Base-by-base conservation (phyloP, 2,113 vertebrate species). In the Phycodurus eques region DNA sequence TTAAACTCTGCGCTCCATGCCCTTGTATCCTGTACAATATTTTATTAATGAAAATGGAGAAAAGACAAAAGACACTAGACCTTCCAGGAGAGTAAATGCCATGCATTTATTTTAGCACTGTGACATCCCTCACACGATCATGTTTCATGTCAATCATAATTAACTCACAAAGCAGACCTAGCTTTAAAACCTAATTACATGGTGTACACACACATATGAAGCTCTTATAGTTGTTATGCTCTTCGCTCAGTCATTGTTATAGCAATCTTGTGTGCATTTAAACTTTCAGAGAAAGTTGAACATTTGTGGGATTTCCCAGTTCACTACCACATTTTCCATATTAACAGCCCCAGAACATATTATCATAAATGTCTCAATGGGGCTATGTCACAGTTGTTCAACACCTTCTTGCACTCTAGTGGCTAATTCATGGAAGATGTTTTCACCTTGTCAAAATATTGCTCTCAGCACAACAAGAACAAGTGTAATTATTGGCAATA, bases 71-170 rank as follows among this genome's bases (percentile, higher is more conserved):
- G 35, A 79, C 1, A 14, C 49, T 54, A 53, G 15, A 60, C 46
- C 71, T 22, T 59, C 62, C 46, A 65, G 33, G 68, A 77, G 74
- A 79, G 69, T 81, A 84, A 87, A 89, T 83, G 71, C 76, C 84
- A 88, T 90, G 88, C 83, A 76, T 91, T 91, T 90, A 92, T 92
- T 92, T 90, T 63, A 88, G 66, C 79, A 74, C 69, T 78, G 81
- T 67, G 74, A 86, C 81, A 87, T 59, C 78, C 77, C 68, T 79
- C 75, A 70, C 59, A 81, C 53, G 64, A 67, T 59, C 75, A 73
- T 39, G 42, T 78, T 72, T 74, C 42, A 80, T 67, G 35, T 79
- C 71, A 82, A 53, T 68, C 69, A 73, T 68, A 73, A 61, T 84
- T 84, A 80, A 74, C 74, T 85, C 65, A 75, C 43, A 73, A 44